Percentiles rank a stretch among this genome's conserved stretches.
Conservation (phyloP, 2,113 vertebrate species). For the Gallinago media region DNA sequence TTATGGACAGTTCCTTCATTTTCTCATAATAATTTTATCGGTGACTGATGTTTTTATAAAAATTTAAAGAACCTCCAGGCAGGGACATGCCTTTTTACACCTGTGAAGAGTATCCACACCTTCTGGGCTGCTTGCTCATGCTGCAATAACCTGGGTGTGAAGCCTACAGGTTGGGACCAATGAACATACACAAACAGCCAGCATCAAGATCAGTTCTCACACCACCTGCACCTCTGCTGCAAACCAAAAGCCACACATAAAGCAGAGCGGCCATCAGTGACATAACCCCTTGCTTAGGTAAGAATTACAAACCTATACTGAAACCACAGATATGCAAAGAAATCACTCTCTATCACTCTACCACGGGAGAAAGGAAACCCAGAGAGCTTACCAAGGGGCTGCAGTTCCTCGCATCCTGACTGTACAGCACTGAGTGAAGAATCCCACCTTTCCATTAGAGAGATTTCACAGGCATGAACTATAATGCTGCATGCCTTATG, state of each 20-base stretch:
- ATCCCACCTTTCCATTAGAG: background rate
- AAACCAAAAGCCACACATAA: background rate
- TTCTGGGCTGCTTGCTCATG: background rate
- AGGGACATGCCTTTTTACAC: background rate
- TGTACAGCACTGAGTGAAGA: background rate
- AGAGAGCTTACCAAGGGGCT: background rate
- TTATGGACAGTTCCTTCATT: background rate
- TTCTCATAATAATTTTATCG: background rate
- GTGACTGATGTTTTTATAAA: background rate
- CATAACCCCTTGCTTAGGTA: background rate
- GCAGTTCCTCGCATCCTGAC: background rate
- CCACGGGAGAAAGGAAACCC: background rate
- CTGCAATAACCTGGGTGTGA: background rate
- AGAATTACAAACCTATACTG: background rate
- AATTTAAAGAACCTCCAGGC: background rate
- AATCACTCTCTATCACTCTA: background rate
- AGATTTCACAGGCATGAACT: background rate
- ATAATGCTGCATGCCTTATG: rapidly evolving
- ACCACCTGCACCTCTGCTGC: background rate
- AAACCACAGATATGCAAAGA: background rate
- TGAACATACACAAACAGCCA: background rate
- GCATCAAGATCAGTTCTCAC: background rate
- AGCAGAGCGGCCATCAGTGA: background rate
- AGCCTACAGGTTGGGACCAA: background rate
- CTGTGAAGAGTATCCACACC: background rate